Base-by-base conservation (phyloP, 30 jellyfish, hydroid and myxozoan species). In the Aurelia aurita region DNA sequence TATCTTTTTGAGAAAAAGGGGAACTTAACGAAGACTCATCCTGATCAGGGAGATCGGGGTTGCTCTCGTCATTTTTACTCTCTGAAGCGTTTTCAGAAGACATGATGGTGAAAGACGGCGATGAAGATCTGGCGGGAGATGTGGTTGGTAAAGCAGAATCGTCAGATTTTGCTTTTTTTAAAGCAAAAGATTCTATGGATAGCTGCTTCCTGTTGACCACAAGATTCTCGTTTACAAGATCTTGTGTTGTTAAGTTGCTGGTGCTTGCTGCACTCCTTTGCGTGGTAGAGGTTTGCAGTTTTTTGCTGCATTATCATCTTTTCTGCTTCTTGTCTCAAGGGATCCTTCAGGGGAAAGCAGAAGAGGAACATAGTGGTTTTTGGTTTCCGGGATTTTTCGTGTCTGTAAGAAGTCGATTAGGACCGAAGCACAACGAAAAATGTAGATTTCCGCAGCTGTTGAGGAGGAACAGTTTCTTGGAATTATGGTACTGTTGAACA, bases 401-500 rank as follows among this genome's bases (percentile, higher is more conserved):
- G 63, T 62, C 20, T 44, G 19, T 5, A 69, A 19, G 32, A 29
- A 69, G 35, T 44, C 80, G 4, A 69, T 13, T 1, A 69, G 80
- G 16, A 12, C 63, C 6, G 80, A 28, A 13, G 80, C 80, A 69
- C 80, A 69, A 13, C 80, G 6, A 34, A 69, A 28, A 3, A 69
- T 19, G 32, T 69, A 69, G 22, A 69, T 19, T 34, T 44, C 35
- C 2, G 25, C 25, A 16, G 21, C 26, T 21, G 66, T 21, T 54
- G 2, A 2, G 4, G 26, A 21, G 66, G 25, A 54, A 3, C 2
- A 19, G 21, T 54, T 53, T 65, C 57, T 65, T 25, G 77, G 77
- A 25, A 11, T 27, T 1, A 65, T 65, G 53, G 77, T 65, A 39
- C 58, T 22, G 44, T 20, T 65, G 35, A 65, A 65, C 34, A 65